Conservation (phyloP, 2,797 vertebrate species). For the Galagoides demidoff region DNA sequence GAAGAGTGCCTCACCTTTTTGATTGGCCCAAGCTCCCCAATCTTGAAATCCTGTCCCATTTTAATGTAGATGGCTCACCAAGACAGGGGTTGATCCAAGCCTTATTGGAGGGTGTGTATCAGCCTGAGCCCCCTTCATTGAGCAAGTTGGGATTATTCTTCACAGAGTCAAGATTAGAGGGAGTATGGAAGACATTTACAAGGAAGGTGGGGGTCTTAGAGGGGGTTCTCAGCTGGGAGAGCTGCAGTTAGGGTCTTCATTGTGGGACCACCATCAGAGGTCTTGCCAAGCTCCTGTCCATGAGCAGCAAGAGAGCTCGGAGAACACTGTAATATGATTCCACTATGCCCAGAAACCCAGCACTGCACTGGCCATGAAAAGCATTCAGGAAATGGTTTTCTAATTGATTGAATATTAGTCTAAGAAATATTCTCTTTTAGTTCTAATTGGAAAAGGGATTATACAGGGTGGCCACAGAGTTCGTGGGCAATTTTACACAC, state of each 20-base stretch:
- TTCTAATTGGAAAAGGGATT: not conserved
- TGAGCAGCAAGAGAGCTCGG: not conserved
- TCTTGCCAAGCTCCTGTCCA: not conserved
- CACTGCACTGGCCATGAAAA: not conserved
- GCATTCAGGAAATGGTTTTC: not conserved
- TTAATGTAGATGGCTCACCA: too few species aligned
- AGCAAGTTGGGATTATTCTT: not conserved
- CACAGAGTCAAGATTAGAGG: not conserved
- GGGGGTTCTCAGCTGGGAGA: not conserved
- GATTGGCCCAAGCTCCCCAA: not conserved
- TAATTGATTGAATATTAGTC: not conserved
- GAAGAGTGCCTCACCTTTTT: not conserved
- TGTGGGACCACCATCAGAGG: not conserved
- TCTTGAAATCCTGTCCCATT: not conserved
- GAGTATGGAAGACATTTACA: not conserved
- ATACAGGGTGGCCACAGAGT: too few species aligned
- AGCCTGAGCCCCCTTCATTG: not conserved
- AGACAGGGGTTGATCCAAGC: not conserved
- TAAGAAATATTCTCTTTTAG: constrained; percentile 26
- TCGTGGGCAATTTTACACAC: too few species aligned
- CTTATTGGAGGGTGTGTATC: not conserved
- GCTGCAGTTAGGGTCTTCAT: not conserved
- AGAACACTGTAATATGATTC: not conserved
- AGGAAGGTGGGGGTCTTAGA: not conserved
- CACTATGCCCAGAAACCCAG: not conserved